A percentile compares a stretch with the other conserved stretches of the same genome.
Conservation (phyloP, 2,113 vertebrate species). For the Charina bottae region DNA sequence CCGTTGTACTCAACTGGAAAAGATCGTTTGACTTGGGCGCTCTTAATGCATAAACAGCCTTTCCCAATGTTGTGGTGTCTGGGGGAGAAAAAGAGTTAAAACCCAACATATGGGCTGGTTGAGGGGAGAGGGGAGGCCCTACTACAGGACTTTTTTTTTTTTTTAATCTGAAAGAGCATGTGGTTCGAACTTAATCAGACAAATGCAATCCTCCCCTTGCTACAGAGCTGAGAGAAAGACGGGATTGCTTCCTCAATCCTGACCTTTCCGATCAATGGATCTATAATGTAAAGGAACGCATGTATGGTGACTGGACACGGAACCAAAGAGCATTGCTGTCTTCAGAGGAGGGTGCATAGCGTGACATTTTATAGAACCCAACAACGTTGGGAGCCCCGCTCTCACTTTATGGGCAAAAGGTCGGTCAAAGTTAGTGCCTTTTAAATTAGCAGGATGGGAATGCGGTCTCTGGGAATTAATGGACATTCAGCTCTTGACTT, state of each 20-base stretch:
- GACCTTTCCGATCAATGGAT: background rate
- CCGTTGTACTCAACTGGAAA: background rate
- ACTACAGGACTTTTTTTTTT: too few species aligned
- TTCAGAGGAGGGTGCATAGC: too few species aligned
- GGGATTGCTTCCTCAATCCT: background rate
- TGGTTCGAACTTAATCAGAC: too few species aligned
- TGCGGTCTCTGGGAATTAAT: background rate
- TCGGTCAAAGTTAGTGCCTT: background rate
- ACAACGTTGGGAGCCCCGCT: background rate
- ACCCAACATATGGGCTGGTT: background rate
- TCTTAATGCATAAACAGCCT: rapidly evolving
- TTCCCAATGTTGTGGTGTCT: background rate
- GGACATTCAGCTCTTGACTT: too few species aligned
- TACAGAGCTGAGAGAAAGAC: background rate
- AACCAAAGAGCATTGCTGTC: too few species aligned
- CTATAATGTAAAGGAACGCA: background rate
- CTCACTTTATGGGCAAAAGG: background rate
- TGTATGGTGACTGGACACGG: too few species aligned
- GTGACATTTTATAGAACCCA: background rate
- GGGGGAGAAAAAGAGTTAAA: background rate
- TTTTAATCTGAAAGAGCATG: too few species aligned
- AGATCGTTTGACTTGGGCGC: rapidly evolving
- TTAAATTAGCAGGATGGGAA: background rate
- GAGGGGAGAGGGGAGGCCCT: too few species aligned
- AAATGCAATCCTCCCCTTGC: too few species aligned